Evolutionary conservation across 2,888 invertebrate genomes (phyloP).

Genomic region (Synergus gifuensis): DNA sequence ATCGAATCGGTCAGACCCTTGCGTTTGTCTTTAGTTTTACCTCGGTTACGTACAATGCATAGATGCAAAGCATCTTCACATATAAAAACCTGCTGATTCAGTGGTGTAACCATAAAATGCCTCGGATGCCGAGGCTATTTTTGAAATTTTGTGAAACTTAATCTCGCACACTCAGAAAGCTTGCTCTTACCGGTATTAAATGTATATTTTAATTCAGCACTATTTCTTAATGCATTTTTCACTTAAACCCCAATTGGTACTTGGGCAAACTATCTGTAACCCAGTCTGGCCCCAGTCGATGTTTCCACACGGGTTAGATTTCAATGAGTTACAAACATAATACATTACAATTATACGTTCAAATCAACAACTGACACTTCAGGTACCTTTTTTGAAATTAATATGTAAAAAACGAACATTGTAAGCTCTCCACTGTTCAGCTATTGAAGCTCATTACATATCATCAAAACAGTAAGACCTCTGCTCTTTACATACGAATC

Average conservation of each 20-base stretch:
- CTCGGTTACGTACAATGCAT: conserved; percentile 11
- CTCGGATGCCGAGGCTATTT: neutral
- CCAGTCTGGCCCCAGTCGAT: no score
- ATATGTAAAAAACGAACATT: no score
- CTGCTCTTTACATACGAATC: neutral
- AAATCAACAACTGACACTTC: no score
- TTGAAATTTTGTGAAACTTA: conserved; percentile 7
- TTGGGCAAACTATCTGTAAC: no score
- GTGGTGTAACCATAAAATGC: conserved; percentile 26
- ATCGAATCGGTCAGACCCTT: conserved; percentile 39
- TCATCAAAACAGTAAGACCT: neutral
- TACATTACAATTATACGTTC: no score
- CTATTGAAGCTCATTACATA: no score
- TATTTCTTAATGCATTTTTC: no score
- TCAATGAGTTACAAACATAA: no score
- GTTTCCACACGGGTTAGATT: no score
- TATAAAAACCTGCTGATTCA: conserved; percentile 24
- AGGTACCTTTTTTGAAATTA: no score
- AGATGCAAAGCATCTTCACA: conserved; percentile 35
- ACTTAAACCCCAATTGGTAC: no score
- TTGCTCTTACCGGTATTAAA: neutral
- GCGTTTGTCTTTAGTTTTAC: conserved; percentile 16
- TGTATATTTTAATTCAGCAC: neutral
- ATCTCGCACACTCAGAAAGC: neutral
- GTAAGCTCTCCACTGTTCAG: no score